These are phyloP conservation scores for Oreotrochilus melanogaster DNA, from an alignment of 2,113 vertebrate species.

Conservation along the genomic window DNA sequence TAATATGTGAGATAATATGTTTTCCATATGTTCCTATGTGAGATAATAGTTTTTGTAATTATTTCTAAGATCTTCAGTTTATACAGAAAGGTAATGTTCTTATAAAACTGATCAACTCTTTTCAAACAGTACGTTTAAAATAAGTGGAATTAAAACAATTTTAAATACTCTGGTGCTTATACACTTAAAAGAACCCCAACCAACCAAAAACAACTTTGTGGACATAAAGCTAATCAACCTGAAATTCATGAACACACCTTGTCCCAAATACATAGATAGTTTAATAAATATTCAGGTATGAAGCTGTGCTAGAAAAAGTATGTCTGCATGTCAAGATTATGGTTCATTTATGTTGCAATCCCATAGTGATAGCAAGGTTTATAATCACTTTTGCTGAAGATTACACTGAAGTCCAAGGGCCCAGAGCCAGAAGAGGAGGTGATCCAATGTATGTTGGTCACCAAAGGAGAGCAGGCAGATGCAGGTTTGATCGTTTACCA, in stretches of 20 bases:
- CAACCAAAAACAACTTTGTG: background rate
- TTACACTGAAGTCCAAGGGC: background rate
- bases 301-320: background rate
- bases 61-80: background rate
- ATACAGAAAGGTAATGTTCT: background rate
- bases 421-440: background rate
- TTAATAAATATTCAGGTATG: background rate
- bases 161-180: background rate
- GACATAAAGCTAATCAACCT: background rate
- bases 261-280: background rate
- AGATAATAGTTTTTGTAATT: background rate
- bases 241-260: background rate
- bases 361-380: fast-evolving
- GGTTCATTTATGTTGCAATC: background rate
- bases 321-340: background rate
- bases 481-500: background rate
- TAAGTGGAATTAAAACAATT: background rate
- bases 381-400: background rate
- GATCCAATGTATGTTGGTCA: background rate
- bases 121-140: background rate
- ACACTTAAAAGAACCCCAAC: background rate
- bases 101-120: background rate
- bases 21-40: background rate
- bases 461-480: background rate
- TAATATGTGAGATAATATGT: too few relatives aligned